phyloP scores from a whole-genome alignment of 2,888 invertebrate genomes.

The Drosophila mayaguana region DNA sequence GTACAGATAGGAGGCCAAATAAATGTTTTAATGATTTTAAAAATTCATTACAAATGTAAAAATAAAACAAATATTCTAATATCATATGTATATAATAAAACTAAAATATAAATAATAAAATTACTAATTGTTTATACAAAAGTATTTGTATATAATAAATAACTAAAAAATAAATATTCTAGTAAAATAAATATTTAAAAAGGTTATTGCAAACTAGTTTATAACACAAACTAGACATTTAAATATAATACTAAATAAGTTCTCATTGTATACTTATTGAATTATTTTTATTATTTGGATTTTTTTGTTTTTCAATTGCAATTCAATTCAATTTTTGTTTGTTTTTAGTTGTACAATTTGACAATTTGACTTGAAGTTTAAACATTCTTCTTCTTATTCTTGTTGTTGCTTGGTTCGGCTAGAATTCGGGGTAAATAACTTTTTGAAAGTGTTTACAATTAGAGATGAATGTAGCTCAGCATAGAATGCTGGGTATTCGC shows the following conservation, averaged over 20 bases:
- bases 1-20: no score
- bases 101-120: no score
- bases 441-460: conserved; percentile 47
- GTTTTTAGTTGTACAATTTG: conserved; percentile 48
- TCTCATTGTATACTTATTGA: conserved; percentile 18
- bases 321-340: conserved; percentile 3
- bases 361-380: conserved; percentile 45
- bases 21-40: no score
- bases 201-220: neutral
- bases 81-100: no score
- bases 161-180: neutral
- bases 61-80: no score
- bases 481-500: conserved; percentile 18
- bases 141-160: neutral
- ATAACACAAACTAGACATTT: neutral
- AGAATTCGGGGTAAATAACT: conserved; percentile 24
- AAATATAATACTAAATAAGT: neutral
- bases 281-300: conserved; percentile 24
- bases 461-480: conserved; percentile 16
- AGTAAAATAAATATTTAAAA: no score
- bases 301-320: conserved; percentile 7
- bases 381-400: conserved; percentile 19
- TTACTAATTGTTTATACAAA: neutral
- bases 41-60: no score
- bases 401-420: conserved; percentile 25